Conservation (phyloP, 2,888 invertebrate species). For the Cephus pygmeus region DNA sequence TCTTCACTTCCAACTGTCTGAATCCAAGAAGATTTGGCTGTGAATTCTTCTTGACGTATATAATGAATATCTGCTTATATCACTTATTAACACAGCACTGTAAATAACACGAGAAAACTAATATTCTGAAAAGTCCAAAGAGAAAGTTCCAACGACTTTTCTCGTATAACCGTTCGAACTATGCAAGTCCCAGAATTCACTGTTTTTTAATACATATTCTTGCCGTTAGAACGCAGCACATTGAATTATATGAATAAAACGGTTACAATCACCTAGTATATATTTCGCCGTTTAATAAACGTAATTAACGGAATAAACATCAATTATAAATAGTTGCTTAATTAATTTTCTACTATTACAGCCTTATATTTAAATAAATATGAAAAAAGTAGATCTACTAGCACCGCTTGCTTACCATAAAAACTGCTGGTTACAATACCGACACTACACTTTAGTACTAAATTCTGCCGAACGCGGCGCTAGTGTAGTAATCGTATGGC, state of each 20-base stretch:
- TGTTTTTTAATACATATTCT: background rate
- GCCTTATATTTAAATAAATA: background rate
- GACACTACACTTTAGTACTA: background rate
- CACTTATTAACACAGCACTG: background rate
- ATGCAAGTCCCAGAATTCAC: background rate
- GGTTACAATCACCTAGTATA: background rate
- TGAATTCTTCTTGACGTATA: background rate
- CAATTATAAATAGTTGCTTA: background rate
- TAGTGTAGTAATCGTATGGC: constrained; percentile 1
- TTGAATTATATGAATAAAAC: background rate
- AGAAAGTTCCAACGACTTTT: background rate
- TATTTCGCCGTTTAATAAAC: background rate
- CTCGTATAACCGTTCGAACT: background rate
- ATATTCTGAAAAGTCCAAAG: background rate
- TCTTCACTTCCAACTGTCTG: background rate
- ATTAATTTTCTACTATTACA: background rate
- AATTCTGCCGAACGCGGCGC: constrained; percentile 30
- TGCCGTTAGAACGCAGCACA: background rate
- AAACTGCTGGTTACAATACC: background rate
- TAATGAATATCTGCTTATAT: background rate
- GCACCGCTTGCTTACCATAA: background rate
- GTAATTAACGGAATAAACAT: background rate
- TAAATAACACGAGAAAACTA: background rate
- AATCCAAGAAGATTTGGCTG: background rate
- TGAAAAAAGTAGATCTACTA: background rate